Conservation (phyloP, 2,888 invertebrate genomes). For the Melolontha melolontha region DNA sequence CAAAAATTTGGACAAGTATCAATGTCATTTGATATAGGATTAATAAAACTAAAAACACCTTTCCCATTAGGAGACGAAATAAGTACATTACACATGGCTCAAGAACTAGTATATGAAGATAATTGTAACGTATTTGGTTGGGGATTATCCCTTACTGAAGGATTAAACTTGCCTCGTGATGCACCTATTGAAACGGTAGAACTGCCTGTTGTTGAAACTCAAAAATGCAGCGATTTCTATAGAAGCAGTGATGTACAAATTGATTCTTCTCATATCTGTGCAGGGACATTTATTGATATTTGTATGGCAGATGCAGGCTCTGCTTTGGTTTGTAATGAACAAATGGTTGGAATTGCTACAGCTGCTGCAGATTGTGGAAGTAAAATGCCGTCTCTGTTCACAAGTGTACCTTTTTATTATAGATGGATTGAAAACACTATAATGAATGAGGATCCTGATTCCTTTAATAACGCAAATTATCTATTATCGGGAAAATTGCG, state of each 20-base stretch:
- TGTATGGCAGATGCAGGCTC: slow-evolving; percentile 15
- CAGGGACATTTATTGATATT: not conserved
- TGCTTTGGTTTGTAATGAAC: not conserved
- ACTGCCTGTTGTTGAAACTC: not conserved
- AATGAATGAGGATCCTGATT: not conserved
- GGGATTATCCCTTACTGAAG: no score
- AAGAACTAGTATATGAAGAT: no score
- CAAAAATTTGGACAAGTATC: no score
- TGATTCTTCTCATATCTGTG: slow-evolving; percentile 8
- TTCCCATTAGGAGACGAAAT: no score
- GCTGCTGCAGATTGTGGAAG: not conserved
- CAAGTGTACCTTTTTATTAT: slow-evolving; percentile 4
- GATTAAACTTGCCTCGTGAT: no score
- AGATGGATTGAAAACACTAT: slow-evolving; percentile 2
- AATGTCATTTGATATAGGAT: no score
- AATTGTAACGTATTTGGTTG: no score
- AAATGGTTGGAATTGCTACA: slow-evolving; percentile 1
- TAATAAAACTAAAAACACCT: no score
- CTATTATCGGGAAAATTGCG: no score
- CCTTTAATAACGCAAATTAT: not conserved
- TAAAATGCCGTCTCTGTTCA: not conserved
- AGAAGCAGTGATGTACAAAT: not conserved
- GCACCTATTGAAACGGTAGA: no score
- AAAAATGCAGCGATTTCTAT: not conserved
- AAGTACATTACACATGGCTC: no score